A percentile compares a stretch with the other conserved stretches of the same genome.
Conservation (phyloP, 2,888 invertebrate genomes). For the Pediacus dermestoides region DNA sequence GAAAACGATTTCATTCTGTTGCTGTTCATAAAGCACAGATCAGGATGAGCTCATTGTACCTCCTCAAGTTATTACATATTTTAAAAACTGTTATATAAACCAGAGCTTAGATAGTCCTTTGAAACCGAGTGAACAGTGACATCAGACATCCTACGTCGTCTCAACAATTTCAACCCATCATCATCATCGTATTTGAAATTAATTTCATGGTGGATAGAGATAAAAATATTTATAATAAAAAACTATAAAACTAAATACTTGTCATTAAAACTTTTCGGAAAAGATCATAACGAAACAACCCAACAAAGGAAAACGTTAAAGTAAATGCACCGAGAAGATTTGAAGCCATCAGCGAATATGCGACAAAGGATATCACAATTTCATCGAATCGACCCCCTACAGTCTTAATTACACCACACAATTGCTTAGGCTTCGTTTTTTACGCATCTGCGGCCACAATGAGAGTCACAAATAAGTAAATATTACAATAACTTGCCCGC, state of each 20-base stretch:
- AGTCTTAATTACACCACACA: constrained; percentile 29
- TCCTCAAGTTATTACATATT: too few relatives aligned
- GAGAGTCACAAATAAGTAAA: constrained; percentile 27
- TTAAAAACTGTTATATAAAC: too few relatives aligned
- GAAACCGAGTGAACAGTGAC: too few relatives aligned
- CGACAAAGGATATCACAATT: constrained; percentile 28
- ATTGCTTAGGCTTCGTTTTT: constrained; percentile 24
- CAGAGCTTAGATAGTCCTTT: too few relatives aligned
- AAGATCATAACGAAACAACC: constrained; percentile 19
- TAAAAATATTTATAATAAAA: too few relatives aligned
- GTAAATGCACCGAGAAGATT: constrained; percentile 26
- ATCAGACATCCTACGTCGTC: too few relatives aligned
- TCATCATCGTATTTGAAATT: too few relatives aligned
- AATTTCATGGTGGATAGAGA: too few relatives aligned
- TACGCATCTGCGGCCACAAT: constrained; percentile 23
- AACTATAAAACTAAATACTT: constrained; percentile 6
- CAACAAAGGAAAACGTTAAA: constrained; percentile 25
- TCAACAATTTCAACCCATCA: too few relatives aligned
- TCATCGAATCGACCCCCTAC: constrained; percentile 23
- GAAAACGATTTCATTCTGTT: too few relatives aligned
- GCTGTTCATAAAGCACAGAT: too few relatives aligned
- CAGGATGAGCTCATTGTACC: too few relatives aligned
- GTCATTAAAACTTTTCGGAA: constrained; percentile 13
- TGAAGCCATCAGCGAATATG: constrained; percentile 8
- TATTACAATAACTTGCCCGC: constrained; percentile 26